These are phyloP conservation scores for Glandiceps talaboti DNA, from an alignment of 53 echinoderm and acorn worm genomes.

Conservation along the genomic window DNA sequence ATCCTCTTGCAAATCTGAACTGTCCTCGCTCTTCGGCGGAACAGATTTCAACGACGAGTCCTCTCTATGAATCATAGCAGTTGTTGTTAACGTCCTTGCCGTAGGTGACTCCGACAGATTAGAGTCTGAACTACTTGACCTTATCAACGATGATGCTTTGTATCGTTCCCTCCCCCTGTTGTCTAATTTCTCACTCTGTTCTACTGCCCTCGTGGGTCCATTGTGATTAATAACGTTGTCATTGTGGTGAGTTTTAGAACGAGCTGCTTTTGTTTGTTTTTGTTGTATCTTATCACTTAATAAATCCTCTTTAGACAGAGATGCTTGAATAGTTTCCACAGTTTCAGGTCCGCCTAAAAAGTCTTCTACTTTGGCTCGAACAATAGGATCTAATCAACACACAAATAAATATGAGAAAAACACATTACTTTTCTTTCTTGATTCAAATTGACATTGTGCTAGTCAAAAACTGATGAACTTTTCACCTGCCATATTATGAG, in stretches of 20 bases:
- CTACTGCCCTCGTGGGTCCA: background rate
- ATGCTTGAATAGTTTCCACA: background rate
- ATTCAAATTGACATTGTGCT: too few species aligned
- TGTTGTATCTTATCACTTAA: background rate
- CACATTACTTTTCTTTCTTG: too few species aligned
- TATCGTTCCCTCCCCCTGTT: background rate
- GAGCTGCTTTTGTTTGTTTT: background rate
- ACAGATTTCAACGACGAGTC: conserved; percentile 30
- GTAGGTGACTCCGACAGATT: conserved; percentile 38
- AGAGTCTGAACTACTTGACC: conserved; percentile 48
- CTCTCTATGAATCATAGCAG: conserved; percentile 63
- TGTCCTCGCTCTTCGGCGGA: background rate
- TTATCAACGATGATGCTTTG: background rate
- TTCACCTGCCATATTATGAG: too few species aligned
- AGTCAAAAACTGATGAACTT: too few species aligned
- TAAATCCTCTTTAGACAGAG: background rate
- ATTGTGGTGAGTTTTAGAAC: background rate
- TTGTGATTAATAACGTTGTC: background rate
- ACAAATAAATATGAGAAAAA: too few species aligned
- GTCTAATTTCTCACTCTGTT: background rate
- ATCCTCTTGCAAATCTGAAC: background rate
- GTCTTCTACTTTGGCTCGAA: background rate
- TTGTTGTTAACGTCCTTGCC: conserved; percentile 52
- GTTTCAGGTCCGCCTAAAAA: background rate
- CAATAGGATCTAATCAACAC: background rate